phyloP scores from a whole-genome alignment of 2,888 invertebrate genomes.

The Dioctria rufipes region DNA sequence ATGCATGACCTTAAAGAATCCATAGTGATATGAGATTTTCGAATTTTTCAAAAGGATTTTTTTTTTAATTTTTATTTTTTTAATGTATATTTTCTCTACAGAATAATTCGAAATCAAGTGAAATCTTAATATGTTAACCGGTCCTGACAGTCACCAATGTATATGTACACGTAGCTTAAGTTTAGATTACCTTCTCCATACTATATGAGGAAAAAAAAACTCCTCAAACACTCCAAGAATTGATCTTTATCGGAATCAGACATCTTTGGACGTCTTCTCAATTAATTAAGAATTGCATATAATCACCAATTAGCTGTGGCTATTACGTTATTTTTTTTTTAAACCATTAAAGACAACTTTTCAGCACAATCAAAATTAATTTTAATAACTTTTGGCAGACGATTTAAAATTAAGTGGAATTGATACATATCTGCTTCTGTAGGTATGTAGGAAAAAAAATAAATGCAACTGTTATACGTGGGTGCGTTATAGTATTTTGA shows the following conservation, averaged over 20 bases:
- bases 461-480: too few species aligned
- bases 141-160: not conserved
- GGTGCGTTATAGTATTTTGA: too few species aligned
- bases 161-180: not conserved
- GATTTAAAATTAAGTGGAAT: constrained; percentile 15
- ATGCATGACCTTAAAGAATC: too few species aligned
- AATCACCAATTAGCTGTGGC: constrained; percentile 27
- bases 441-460: too few species aligned
- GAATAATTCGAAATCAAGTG: not conserved
- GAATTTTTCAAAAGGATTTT: too few species aligned
- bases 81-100: not conserved
- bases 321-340: constrained; percentile 23
- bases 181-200: not conserved
- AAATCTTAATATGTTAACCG: not conserved
- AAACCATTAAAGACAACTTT: not conserved
- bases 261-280: constrained; percentile 31
- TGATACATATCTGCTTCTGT: too few species aligned
- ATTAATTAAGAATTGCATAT: constrained; percentile 47
- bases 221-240: not conserved
- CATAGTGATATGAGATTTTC: too few species aligned
- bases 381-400: constrained; percentile 11
- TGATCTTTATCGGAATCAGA: constrained; percentile 37
- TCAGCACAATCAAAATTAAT: constrained; percentile 24
- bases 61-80: too few species aligned
- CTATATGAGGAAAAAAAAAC: not conserved